A percentile compares a stretch with the other conserved stretches of the same genome.
phyloP scores from a whole-genome alignment of 2,797 vertebrate genomes.

The Hipposideros larvatus region DNA sequence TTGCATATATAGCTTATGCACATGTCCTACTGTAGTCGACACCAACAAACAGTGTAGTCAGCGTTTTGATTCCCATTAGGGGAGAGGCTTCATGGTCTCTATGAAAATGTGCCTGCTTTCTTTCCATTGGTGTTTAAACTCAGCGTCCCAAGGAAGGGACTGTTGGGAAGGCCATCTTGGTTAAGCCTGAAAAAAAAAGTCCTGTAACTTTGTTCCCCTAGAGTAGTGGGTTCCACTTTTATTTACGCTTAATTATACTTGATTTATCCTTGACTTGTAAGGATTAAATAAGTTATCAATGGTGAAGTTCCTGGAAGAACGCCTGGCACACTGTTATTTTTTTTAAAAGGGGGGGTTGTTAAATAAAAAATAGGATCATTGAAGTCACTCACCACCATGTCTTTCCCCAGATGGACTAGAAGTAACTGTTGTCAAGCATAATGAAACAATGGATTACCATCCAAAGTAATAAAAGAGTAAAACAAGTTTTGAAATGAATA shows the following conservation, averaged over 20 bases:
- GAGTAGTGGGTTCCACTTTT: neutral
- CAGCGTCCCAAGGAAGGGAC: neutral
- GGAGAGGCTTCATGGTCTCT: neutral
- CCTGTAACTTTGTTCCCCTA: neutral
- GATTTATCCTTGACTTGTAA: conserved; percentile 29
- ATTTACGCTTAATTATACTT: neutral
- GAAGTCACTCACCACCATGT: neutral
- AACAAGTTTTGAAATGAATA: conserved; percentile 19
- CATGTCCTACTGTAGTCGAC: neutral
- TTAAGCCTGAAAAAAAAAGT: neutral
- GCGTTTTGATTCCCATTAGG: neutral
- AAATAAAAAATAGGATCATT: neutral
- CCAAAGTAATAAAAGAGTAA: conserved; percentile 28
- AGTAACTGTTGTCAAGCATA: neutral
- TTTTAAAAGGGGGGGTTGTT: neutral
- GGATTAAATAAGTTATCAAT: neutral
- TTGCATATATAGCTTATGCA: neutral
- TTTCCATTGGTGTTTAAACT: neutral
- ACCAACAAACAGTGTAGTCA: neutral
- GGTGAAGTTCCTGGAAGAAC: conserved; percentile 9
- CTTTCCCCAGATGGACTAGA: neutral
- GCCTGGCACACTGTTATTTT: neutral
- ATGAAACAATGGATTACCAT: neutral
- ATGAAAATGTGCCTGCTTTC: neutral
- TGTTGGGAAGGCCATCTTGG: neutral